Evolutionary conservation across 1,140 invertebrate species (phyloP), one percentile per base, ranked within the genome.

Genomic region (Leptinotarsa defecta): DNA sequence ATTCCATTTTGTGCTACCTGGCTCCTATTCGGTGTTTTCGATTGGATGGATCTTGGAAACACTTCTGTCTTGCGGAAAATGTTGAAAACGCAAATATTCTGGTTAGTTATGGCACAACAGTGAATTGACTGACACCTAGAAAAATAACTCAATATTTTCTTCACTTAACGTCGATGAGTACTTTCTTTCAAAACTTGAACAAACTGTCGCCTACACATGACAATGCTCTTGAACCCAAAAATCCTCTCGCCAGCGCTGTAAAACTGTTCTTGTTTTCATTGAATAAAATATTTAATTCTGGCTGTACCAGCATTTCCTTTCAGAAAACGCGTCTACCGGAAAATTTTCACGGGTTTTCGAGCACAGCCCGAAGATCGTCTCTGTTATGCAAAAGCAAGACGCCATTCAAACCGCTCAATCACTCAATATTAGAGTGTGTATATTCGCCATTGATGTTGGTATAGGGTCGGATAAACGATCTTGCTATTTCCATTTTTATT

Each of bases 401-500:
- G 52, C 15, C 52, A 57, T 27, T 65, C 63, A 65, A 65, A 65
- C 24, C 20, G 63, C 20, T 65, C 63, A 27, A 65, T 65, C 63
- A 65, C 20, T 65, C 63, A 65, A 65, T 65, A 65, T 65, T n/a
- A 15, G n/a, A 19, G 52, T 3, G n/a, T 57, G 52, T 57, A 57
- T 57, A 17, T 19, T 19, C 52, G 2, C 52, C n/a, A 57, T 57
- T 57, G 52, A 57, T 57, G 52, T 57, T 57, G 52, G 52, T 57
- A n/a, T 65, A 65, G 15, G 63, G 24, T 27, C 13, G 63, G 22
- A 65, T 65, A 65, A 24, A 65, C 52, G 63, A 65, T 65, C 63
- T n/a, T 27, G 63, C 13, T 65, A 24, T 65, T 65, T 65, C 63
- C 63, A 65, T 65, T 65, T 65, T 65, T 27, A 65, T 65, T 19